phyloP scores from a whole-genome alignment of 2,888 invertebrate species.

The Ptychoptera contaminata region DNA sequence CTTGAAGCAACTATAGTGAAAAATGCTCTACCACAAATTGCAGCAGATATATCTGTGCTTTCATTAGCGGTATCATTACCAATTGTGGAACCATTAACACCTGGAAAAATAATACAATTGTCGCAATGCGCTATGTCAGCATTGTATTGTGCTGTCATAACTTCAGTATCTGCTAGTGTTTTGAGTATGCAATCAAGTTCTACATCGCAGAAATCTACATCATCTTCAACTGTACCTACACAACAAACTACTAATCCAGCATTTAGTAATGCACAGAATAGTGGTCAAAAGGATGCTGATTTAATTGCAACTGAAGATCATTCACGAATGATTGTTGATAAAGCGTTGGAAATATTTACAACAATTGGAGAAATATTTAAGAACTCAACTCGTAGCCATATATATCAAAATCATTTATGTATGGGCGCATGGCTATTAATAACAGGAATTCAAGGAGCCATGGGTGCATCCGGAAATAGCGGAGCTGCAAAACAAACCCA shows the following conservation, averaged over 20 bases:
- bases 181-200: slow-evolving; percentile 36
- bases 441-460: slow-evolving; percentile 71
- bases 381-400: slow-evolving; percentile 69
- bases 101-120: slow-evolving; percentile 66
- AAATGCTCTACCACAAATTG: slow-evolving; percentile 53
- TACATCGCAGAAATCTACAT: slow-evolving; percentile 40
- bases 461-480: slow-evolving; percentile 49
- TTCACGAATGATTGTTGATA: slow-evolving; percentile 72
- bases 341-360: slow-evolving; percentile 72
- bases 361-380: slow-evolving; percentile 66
- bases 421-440: slow-evolving; percentile 79
- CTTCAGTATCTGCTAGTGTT: slow-evolving; percentile 47
- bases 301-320: slow-evolving; percentile 60
- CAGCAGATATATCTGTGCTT: slow-evolving; percentile 67
- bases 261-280: neutral
- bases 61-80: slow-evolving; percentile 73
- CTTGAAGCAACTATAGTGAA: slow-evolving; percentile 59
- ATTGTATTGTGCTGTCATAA: slow-evolving; percentile 61
- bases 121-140: slow-evolving; percentile 71
- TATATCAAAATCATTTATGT: slow-evolving; percentile 78
- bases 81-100: slow-evolving; percentile 72
- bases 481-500: slow-evolving; percentile 30
- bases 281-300: slow-evolving; percentile 37
- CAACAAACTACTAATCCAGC: slow-evolving; percentile 14
- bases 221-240: slow-evolving; percentile 17